These are phyloP conservation scores for Furcula furcula DNA, from an alignment of 2,888 invertebrate genomes.

Conservation along the genomic window DNA sequence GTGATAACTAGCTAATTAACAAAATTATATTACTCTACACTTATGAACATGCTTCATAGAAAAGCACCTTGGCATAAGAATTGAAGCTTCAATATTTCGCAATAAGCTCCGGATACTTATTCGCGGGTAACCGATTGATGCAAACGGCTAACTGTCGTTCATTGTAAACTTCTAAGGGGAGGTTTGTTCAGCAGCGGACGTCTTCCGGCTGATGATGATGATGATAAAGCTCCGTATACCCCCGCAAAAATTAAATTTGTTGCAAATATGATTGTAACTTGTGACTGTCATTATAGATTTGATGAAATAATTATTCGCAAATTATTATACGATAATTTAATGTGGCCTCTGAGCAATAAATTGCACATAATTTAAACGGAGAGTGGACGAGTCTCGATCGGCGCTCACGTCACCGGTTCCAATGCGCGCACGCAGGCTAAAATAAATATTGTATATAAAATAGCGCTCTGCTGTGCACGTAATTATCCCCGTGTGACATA, in stretches of 20 bases:
- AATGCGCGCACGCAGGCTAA: conserved; percentile 31
- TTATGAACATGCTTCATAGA: no score
- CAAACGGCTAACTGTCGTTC: no score
- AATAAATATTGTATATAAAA: conserved; percentile 56
- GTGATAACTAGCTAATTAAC: no score
- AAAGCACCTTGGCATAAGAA: no score
- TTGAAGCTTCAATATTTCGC: no score
- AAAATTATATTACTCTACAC: no score
- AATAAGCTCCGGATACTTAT: not conserved
- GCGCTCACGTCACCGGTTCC: conserved; percentile 26
- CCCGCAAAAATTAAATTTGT: no score
- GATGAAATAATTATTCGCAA: conserved; percentile 66
- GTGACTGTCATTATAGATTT: conserved; percentile 48
- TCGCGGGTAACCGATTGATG: no score
- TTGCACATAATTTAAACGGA: conserved; percentile 62
- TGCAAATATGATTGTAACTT: conserved; percentile 26
- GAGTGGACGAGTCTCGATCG: conserved; percentile 36
- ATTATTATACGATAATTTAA: conserved; percentile 65
- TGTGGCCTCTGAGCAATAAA: conserved; percentile 60
- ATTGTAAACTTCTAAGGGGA: no score
- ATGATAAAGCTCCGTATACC: no score
- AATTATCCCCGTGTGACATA: conserved; percentile 31
- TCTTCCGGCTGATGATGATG: no score
- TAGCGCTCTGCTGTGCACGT: conserved; percentile 25
- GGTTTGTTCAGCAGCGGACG: no score